Conservation (phyloP, 2,888 invertebrate species). For the Psylliodes chrysocephalus region DNA sequence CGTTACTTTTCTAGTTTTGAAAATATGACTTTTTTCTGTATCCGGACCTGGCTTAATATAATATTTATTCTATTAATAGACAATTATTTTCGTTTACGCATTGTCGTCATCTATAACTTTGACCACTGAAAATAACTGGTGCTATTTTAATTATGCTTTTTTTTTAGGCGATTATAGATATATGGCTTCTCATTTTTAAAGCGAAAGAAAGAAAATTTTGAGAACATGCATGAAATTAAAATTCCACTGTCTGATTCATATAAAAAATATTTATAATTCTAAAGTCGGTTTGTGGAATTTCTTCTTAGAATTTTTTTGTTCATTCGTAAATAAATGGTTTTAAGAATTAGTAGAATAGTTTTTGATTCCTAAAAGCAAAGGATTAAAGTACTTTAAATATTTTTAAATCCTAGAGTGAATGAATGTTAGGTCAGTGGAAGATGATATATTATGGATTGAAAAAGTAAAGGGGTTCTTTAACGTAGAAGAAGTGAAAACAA, state of each 20-base stretch:
- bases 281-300: background rate
- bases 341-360: no score
- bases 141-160: slow-evolving; percentile 43
- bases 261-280: slow-evolving; percentile 9
- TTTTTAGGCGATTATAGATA: slow-evolving; percentile 26
- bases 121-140: slow-evolving; percentile 28
- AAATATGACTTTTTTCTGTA: no score
- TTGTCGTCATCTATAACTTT: slow-evolving; percentile 43
- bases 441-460: no score
- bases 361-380: no score
- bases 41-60: slow-evolving; percentile 2
- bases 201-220: background rate
- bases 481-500: no score
- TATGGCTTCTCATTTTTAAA: slow-evolving; percentile 19
- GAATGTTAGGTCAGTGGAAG: no score
- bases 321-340: no score
- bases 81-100: slow-evolving; percentile 41
- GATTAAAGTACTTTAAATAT: no score
- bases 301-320: background rate
- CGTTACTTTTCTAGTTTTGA: no score
- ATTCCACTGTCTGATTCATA: slow-evolving; percentile 5
- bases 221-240: slow-evolving; percentile 4
- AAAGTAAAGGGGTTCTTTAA: no score
- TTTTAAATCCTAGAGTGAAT: no score
- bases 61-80: slow-evolving; percentile 39